Percentiles rank a stretch among this genome's conserved stretches.
phyloP scores from a whole-genome alignment of 2,888 invertebrate genomes.

The Leptinotarsa haldemani region DNA sequence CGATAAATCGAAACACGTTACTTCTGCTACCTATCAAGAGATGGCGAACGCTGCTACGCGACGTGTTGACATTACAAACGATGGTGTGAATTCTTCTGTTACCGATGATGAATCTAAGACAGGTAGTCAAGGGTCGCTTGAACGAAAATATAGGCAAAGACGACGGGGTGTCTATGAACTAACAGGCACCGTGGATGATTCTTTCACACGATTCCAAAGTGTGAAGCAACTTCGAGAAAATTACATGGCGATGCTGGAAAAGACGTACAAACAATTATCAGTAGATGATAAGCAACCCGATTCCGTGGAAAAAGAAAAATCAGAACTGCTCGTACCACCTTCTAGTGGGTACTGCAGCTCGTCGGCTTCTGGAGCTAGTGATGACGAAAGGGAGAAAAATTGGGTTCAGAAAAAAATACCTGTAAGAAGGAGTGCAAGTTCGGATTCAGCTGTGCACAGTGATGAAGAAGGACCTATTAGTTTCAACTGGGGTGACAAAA shows the following conservation, averaged over 20 bases:
- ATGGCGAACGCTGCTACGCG: constrained; percentile 48
- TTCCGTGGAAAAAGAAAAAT: constrained; percentile 34
- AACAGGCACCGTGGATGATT: constrained; percentile 43
- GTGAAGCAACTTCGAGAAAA: constrained; percentile 60
- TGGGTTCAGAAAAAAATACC: constrained; percentile 47
- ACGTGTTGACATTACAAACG: constrained; percentile 16
- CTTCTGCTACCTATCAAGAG: constrained; percentile 40
- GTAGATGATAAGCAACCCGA: constrained; percentile 19
- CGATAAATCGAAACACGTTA: constrained; percentile 32
- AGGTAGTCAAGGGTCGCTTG: constrained; percentile 41
- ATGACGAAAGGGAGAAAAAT: constrained; percentile 58
- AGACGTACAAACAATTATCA: constrained; percentile 52
- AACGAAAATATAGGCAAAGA: constrained; percentile 53
- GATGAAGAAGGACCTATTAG: constrained; percentile 63
- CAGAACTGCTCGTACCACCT: constrained; percentile 56
- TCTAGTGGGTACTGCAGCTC: constrained; percentile 63
- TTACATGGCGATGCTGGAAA: constrained; percentile 59
- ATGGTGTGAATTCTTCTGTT: constrained; percentile 26
- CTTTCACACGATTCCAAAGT: constrained; percentile 54
- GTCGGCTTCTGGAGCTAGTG: constrained; percentile 60
- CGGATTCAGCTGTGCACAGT: constrained; percentile 69
- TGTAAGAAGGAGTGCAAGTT: constrained; percentile 66
- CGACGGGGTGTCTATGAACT: constrained; percentile 60
- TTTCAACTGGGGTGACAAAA: constrained; percentile 52
- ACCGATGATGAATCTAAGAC: constrained; percentile 36